Evolutionary conservation across 2,797 vertebrate species (phyloP), one percentile per base, ranked within the genome.

Genomic region (Enteromius afrohamiltoni): DNA sequence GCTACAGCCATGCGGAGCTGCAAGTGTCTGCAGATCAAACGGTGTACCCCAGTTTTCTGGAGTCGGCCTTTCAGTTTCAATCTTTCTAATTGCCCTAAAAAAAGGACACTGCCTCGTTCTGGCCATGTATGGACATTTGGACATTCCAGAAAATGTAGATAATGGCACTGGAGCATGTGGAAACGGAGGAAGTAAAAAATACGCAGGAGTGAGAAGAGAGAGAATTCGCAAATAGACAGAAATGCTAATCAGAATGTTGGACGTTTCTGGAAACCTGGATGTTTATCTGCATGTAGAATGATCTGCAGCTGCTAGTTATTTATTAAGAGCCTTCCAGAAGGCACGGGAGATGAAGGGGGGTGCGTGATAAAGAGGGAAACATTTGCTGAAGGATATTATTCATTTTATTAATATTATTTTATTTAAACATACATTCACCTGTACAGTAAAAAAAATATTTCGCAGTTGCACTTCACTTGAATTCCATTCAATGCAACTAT

Each of bases 291-390:
- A 47, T 81, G 60, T 37, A 10, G 29, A 53, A 79, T 65, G 65
- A 76, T 79, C 67, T 65, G 67, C 74, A 81, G 78, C 86, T 75
- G 81, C 60, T 83, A 78, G 68, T 55, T 58, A 55, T 73, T 67
- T 53, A 51, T 80, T 71, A 16, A 16, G 5, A 71, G 67, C 51
- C 21, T 60, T 60, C 17, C 37, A 70, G 17, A 71, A 74, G 74
- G 49, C 37, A 76, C 65, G 71, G 42, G 26, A 51, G 40, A 55
- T 19, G 55, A 71, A 34, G 3, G 8, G 9, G 21, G 11, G 10
- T n/a, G 55, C 11, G 47, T 23, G 9, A 21, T n/a, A 6, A 37
- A 4, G 34, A 51, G 87, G 86, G 79, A 85, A 91, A 92, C 90
- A 90, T 85, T 68, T 84, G 82, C 70, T 88, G 88, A 79, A 81